Percentiles rank a stretch among this genome's conserved stretches.
Evolutionary conservation across 2,888 invertebrate species (phyloP).

Genomic region (Actias luna): DNA sequence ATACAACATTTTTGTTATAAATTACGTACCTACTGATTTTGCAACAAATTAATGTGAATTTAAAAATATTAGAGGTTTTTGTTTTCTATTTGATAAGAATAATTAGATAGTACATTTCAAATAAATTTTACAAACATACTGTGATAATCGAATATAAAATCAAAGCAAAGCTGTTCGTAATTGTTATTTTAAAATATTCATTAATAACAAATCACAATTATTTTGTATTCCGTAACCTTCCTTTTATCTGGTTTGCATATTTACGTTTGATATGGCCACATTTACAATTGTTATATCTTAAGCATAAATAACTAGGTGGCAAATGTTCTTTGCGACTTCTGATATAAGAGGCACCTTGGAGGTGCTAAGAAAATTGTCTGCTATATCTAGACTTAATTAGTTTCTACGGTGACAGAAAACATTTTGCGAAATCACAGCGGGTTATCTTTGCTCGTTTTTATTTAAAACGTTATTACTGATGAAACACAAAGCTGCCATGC

Average conservation of each 20-base stretch:
- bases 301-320: slow-evolving; percentile 1
- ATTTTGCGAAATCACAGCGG: neutral
- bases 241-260: slow-evolving; percentile 9
- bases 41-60: neutral
- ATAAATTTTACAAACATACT: neutral
- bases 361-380: slow-evolving; percentile 1
- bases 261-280: neutral
- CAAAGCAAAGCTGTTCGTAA: no score
- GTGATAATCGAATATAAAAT: no score
- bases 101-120: neutral
- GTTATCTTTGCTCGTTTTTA: neutral
- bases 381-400: neutral
- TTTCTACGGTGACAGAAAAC: neutral
- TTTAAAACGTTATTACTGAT: neutral
- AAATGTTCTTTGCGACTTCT: slow-evolving; percentile 4
- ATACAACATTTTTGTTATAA: neutral
- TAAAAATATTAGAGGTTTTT: neutral
- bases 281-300: slow-evolving; percentile 8
- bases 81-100: neutral
- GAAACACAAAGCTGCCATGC: no score
- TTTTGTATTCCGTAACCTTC: neutral
- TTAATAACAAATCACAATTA: neutral
- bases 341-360: slow-evolving; percentile 13
- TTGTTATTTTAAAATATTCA: neutral
- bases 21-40: no score